phyloP scores from a whole-genome alignment of 2,113 vertebrate species.

The Numenius arquata region DNA sequence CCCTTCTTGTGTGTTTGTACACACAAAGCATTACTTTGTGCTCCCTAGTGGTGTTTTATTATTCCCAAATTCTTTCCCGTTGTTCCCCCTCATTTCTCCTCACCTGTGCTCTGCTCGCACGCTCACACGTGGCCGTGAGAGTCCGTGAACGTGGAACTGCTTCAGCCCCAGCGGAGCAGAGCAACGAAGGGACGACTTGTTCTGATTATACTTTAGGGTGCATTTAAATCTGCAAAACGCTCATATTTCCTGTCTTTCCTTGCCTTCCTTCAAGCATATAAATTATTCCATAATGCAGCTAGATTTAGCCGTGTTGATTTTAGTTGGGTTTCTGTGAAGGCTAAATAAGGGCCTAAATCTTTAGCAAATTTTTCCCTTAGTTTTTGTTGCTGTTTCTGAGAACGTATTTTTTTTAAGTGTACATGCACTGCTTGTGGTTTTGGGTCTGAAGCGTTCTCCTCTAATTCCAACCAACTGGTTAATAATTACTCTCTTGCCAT shows the following conservation, averaged over 20 bases:
- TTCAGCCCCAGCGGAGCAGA: background rate
- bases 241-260: background rate
- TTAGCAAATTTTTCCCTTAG: background rate
- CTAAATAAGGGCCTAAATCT: conserved; percentile 9
- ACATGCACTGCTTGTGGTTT: background rate
- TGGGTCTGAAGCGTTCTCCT: background rate
- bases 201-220: background rate
- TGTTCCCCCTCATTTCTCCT: background rate
- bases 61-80: background rate
- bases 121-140: background rate
- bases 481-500: background rate
- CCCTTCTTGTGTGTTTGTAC: background rate
- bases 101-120: background rate
- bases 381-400: background rate
- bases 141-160: accelerated
- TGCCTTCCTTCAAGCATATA: background rate
- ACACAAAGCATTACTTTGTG: background rate
- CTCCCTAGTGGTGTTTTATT: background rate
- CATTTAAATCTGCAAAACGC: background rate
- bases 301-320: conserved; percentile 18
- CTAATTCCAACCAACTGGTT: background rate
- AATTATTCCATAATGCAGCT: conserved; percentile 14
- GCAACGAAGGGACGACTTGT: background rate
- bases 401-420: background rate
- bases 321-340: background rate